Evolutionary conservation across 1,140 invertebrate genomes (phyloP), one percentile per base, ranked within the genome.

Genomic region (Dolichoris vasculosae): DNA sequence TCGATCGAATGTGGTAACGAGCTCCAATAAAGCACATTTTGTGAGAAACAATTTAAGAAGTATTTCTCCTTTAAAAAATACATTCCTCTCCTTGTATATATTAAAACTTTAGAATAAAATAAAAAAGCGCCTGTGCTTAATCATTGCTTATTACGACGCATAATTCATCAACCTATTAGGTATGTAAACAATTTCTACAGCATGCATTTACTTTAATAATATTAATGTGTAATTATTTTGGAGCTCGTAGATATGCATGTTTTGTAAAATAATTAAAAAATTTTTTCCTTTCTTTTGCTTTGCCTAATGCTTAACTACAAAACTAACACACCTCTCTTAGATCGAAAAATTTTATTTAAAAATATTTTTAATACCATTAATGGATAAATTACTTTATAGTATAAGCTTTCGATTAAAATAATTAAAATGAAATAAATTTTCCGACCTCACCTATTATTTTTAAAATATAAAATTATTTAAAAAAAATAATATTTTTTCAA

Each of bases 21-120:
- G 85, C 85, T 86, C 85, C 85, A 86, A 86, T 86, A 86, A 86
- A 86, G 85, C 81, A 86, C 83, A 75, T 86, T 86, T 63, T 86
- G 80, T 55, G 59, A 86, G 78, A 83, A 86, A 86, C 35, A 63
- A 83, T 48, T 76, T 59, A 48, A 76, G n/a, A 85, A 32, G 84
- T 85, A 85, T 85, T 82, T 81, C 77, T 84, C 32, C 32, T 81
- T 85, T 38, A 51, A 82, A 48, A 67, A 85, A 2, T 75, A 67
- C n/a, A 85, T 59, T 40, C 64, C 83, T 40, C 20, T 85, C 83
- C 83, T 75, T 63, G 64, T 59, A 48, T 78, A 69, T 6, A 51
- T n/a, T 71, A 84, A 59, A 80, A 75, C 15, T 71, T 8, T 71
- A 32, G 38, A 71, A n/a, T 73, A 73, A 73, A 73, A 26, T 20